phyloP scores from a whole-genome alignment of 2,113 vertebrate genomes.

The Coptodon bakossiorum region DNA sequence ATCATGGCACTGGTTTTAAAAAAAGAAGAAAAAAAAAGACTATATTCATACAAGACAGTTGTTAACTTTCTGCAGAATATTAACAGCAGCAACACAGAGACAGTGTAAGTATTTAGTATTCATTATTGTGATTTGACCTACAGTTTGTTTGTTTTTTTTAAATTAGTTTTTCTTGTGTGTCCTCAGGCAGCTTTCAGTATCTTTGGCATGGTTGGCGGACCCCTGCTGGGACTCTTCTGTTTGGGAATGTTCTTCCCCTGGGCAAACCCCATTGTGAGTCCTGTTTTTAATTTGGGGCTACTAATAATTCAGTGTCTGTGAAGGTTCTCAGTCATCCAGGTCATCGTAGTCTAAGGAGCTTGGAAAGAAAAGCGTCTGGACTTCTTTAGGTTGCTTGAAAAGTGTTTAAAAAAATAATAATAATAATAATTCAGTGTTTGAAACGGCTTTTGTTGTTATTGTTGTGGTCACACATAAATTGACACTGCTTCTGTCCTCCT shows the following conservation, averaged over 20 bases:
- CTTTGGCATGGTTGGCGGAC: constrained; percentile 95
- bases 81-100: neutral
- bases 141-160: neutral
- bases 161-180: neutral
- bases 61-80: too few relatives aligned
- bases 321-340: neutral
- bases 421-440: neutral
- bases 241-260: constrained; percentile 96
- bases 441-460: neutral
- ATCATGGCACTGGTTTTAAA: neutral
- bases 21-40: neutral
- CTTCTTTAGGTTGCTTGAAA: neutral
- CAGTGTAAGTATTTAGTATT: neutral
- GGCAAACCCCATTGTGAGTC: constrained; percentile 86
- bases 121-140: neutral
- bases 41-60: neutral
- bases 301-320: neutral
- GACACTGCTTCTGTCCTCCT: neutral
- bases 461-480: neutral
- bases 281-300: neutral
- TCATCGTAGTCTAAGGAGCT: neutral
- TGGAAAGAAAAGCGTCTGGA: neutral
- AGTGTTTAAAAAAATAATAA: neutral
- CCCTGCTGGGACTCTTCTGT: constrained; percentile 89
- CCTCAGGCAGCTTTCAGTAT: constrained; percentile 91